These are phyloP conservation scores for Microvelia longipes DNA, from an alignment of 1,140 invertebrate genomes.

Conservation along the genomic window DNA sequence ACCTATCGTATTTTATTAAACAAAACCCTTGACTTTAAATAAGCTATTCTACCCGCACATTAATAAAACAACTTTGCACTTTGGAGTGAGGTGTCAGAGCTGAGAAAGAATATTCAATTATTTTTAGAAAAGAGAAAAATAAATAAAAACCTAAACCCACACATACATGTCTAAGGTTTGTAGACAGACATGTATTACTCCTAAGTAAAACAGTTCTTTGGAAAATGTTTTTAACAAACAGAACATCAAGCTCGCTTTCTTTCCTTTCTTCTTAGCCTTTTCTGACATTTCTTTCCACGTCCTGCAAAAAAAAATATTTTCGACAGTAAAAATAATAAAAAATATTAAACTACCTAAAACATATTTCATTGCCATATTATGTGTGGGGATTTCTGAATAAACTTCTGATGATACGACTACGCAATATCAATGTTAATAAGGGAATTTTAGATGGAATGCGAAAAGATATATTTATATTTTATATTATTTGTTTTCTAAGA, in stretches of 20 bases:
- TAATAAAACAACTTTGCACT: too few species aligned
- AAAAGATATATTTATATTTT: neutral
- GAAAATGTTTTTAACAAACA: neutral
- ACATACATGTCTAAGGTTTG: neutral
- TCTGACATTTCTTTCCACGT: neutral
- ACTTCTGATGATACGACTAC: neutral
- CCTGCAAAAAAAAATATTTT: neutral
- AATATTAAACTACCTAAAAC: neutral
- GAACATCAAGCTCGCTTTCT: neutral
- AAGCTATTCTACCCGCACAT: too few species aligned
- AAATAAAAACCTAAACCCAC: too few species aligned
- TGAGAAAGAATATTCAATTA: too few species aligned
- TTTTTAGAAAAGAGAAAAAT: too few species aligned
- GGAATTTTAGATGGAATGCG: neutral
- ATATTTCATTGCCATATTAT: neutral
- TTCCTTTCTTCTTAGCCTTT: neutral
- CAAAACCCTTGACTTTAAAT: too few species aligned
- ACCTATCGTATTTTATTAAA: too few species aligned
- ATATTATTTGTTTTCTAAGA: neutral
- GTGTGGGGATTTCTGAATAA: neutral
- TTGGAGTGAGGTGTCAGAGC: too few species aligned
- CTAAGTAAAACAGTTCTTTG: neutral
- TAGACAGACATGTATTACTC: neutral
- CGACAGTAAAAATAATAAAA: neutral
- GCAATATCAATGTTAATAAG: neutral